Conservation (phyloP, 2,888 invertebrate species). For the Apodemia zela region DNA sequence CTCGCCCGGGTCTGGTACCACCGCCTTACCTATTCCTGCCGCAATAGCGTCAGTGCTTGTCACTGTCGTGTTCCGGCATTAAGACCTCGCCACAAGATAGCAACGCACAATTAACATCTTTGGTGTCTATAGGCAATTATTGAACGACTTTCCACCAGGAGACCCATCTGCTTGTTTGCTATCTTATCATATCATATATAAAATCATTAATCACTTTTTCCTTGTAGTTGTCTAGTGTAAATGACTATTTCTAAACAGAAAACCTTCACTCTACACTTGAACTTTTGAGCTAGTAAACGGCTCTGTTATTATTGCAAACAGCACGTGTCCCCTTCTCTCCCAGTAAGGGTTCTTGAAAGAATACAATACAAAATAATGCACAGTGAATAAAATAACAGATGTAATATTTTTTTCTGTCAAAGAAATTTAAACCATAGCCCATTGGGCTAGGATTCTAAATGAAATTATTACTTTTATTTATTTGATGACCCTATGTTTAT, state of each 20-base stretch:
- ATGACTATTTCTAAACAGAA: background rate
- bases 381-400: constrained; percentile 14
- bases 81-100: too few species aligned
- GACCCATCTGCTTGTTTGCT: too few species aligned
- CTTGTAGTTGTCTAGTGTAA: too few species aligned
- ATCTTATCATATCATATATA: too few species aligned
- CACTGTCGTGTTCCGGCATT: too few species aligned
- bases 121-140: too few species aligned
- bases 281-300: constrained; percentile 29
- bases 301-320: constrained; percentile 32
- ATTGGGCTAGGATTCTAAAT: background rate
- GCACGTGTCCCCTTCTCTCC: constrained; percentile 38
- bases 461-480: background rate
- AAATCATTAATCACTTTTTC: too few species aligned
- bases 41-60: too few species aligned
- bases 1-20: too few species aligned
- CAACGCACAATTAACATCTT: too few species aligned
- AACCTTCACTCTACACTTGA: constrained; percentile 22
- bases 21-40: too few species aligned
- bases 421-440: background rate
- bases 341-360: constrained; percentile 24
- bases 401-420: background rate
- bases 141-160: too few species aligned
- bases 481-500: constrained; percentile 1
- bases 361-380: constrained; percentile 22